Evolutionary conservation across 1,140 invertebrate genomes (phyloP).

Genomic region (Sycobia sp.): DNA sequence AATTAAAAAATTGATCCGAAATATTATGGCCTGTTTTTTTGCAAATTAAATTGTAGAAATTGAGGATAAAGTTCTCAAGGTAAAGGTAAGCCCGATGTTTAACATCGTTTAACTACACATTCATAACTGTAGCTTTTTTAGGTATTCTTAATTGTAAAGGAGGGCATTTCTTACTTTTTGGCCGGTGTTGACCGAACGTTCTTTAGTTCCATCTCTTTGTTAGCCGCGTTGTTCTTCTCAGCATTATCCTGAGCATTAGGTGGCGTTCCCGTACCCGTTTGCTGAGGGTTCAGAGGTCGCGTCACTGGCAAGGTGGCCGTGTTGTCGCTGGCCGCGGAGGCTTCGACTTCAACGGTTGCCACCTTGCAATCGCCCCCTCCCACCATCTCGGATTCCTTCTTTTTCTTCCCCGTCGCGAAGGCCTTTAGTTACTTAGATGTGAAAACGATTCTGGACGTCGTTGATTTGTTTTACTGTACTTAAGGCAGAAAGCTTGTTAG

Average conservation of each 20-base stretch:
- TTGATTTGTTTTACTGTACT: too few species aligned
- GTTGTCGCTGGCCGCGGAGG: slow-evolving; percentile 71
- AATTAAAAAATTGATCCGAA: too few species aligned
- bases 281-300: slow-evolving; percentile 68
- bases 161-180: slow-evolving; percentile 79
- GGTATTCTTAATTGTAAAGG: too few species aligned
- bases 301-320: slow-evolving; percentile 83
- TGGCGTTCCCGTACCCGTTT: slow-evolving; percentile 54
- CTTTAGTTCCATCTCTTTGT: slow-evolving; percentile 86
- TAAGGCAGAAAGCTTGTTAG: too few species aligned
- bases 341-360: slow-evolving; percentile 81
- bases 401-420: slow-evolving; percentile 10
- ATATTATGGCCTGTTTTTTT: too few species aligned
- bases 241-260: slow-evolving; percentile 69
- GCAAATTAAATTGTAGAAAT: too few species aligned
- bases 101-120: too few species aligned
- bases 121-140: too few species aligned
- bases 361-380: slow-evolving; percentile 79
- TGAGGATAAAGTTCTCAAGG: too few species aligned
- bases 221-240: slow-evolving; percentile 79
- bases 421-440: background rate
- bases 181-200: slow-evolving; percentile 79
- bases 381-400: slow-evolving; percentile 59
- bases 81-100: too few species aligned
- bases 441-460: too few species aligned